These are phyloP conservation scores for Dryobota labecula DNA, from an alignment of 2,888 invertebrate species.

Conservation along the genomic window DNA sequence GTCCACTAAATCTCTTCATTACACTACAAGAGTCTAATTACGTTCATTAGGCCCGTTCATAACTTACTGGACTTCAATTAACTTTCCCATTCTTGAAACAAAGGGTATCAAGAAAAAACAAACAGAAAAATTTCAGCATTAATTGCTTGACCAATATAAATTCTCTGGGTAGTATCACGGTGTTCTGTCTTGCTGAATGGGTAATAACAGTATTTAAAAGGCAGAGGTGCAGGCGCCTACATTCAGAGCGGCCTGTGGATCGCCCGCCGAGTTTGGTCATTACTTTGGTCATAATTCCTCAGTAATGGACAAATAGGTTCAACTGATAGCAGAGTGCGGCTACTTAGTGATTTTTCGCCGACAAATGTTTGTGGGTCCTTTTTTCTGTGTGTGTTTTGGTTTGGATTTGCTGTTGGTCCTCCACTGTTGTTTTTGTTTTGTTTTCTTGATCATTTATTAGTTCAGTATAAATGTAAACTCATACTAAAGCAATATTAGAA, in stretches of 20 bases:
- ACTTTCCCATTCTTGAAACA: conserved; percentile 65
- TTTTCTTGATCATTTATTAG: background rate
- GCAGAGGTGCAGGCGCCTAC: conserved; percentile 64
- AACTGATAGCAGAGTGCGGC: conserved; percentile 58
- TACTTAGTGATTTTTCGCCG: conserved; percentile 52
- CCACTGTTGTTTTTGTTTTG: background rate
- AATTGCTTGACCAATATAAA: conserved; percentile 79
- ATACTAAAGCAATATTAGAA: background rate
- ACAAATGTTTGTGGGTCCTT: conserved; percentile 14
- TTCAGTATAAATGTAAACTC: background rate
- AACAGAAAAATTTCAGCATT: conserved; percentile 68
- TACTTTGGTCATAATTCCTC: conserved; percentile 68
- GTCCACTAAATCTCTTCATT: conserved; percentile 39
- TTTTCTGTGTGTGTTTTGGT: conserved; percentile 8
- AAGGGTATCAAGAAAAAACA: conserved; percentile 51
- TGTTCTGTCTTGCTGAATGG: conserved; percentile 67
- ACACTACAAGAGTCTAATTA: conserved; percentile 65
- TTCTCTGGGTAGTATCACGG: conserved; percentile 66
- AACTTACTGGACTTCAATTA: conserved; percentile 66
- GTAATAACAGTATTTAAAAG: conserved; percentile 71
- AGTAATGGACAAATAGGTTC: conserved; percentile 73
- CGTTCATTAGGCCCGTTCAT: conserved; percentile 53
- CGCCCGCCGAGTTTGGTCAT: conserved; percentile 68
- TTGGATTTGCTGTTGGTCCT: conserved; percentile 6
- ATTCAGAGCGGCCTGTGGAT: conserved; percentile 57